Conservation (phyloP, 1,140 invertebrate species). For the Lordiphosa clarofinis region DNA sequence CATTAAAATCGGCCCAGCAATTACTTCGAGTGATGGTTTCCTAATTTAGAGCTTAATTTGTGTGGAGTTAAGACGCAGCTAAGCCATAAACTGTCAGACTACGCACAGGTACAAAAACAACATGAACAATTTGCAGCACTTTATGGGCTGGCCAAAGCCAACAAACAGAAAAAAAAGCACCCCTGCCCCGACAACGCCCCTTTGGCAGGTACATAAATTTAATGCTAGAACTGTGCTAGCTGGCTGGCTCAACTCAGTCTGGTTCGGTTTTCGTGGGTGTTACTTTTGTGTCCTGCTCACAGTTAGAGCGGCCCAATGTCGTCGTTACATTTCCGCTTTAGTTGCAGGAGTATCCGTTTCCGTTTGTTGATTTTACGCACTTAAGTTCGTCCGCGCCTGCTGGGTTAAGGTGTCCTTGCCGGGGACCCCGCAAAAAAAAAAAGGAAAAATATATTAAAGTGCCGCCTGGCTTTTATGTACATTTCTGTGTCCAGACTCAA, state of each 20-base stretch:
- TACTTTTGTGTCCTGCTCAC: too few species aligned
- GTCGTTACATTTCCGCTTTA: slow-evolving; percentile 60
- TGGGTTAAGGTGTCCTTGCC: slow-evolving; percentile 17
- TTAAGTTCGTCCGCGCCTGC: slow-evolving; percentile 18
- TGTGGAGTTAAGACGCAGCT: slow-evolving; percentile 44
- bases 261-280: slow-evolving; percentile 20
- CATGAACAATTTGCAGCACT: slow-evolving; percentile 57
- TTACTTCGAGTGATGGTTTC: slow-evolving; percentile 68
- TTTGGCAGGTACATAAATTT: slow-evolving; percentile 64
- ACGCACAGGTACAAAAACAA: slow-evolving; percentile 30
- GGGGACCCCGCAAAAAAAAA: slow-evolving; percentile 3
- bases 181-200: slow-evolving; percentile 53
- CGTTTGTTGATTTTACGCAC: slow-evolving; percentile 65
- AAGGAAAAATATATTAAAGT: slow-evolving; percentile 56
- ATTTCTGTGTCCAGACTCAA: slow-evolving; percentile 5
- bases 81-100: slow-evolving; percentile 44
- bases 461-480: slow-evolving; percentile 20
- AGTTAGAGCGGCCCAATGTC: too few species aligned
- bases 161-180: slow-evolving; percentile 15
- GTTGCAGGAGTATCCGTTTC: slow-evolving; percentile 72
- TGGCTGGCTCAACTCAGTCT: slow-evolving; percentile 27
- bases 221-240: slow-evolving; percentile 56
- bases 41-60: slow-evolving; percentile 75
- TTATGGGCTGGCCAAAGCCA: slow-evolving; percentile 31
- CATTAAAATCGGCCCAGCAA: slow-evolving; percentile 57